Base-by-base conservation (phyloP, 2,113 vertebrate genomes). In the Pampusana beccarii region DNA sequence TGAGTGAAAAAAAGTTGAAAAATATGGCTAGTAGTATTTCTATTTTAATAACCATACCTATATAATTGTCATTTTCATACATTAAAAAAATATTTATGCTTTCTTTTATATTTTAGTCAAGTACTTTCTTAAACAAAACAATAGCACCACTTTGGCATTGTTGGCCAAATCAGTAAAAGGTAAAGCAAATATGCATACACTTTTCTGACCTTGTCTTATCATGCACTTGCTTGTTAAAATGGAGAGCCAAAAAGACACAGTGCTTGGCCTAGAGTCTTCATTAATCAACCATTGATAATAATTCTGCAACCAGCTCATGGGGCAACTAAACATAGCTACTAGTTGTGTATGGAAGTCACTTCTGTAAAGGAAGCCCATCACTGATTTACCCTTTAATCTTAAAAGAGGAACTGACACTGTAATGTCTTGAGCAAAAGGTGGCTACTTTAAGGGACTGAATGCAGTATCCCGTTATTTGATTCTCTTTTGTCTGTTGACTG, bases 111-210 rank as follows among this genome's bases (percentile, higher is more conserved):
- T 98, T 98, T 98, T 95, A 98, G 97, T 98, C 98, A 98, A 98
- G 98, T 98, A 98, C 98, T 98, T 98, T 98, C 98, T 98, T 97
- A 98, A 98, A 98, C 96, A 98, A 96, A 98, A 98, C 98, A 98
- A 98, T 98, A 98, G 98, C 98, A 98, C 98, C 98, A 98, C 98
- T 97, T 98, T 98, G 97, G 97, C 97, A 93, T 98, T 98, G 88
- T 96, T 97, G 98, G 97, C 97, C 98, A 98, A 98, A 98, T 70
- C 97, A 95, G 97, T 97, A 98, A 98, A 85, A 97, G 97, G 97
- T 97, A 98, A 98, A 98, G 97, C 97, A 98, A 98, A 98, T 97
- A 88, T 53, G 80, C 28, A 69, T 73, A 36, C 14, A 16, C 29
- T 77, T 88, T 95, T 73, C 50, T 60, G 54, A 89, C 25, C 24